A percentile compares a stretch with the other conserved stretches of the same genome.
Evolutionary conservation across 35 echinoderm and acorn worm species (phyloP).

Genomic region (Ophioderma brevispina): DNA sequence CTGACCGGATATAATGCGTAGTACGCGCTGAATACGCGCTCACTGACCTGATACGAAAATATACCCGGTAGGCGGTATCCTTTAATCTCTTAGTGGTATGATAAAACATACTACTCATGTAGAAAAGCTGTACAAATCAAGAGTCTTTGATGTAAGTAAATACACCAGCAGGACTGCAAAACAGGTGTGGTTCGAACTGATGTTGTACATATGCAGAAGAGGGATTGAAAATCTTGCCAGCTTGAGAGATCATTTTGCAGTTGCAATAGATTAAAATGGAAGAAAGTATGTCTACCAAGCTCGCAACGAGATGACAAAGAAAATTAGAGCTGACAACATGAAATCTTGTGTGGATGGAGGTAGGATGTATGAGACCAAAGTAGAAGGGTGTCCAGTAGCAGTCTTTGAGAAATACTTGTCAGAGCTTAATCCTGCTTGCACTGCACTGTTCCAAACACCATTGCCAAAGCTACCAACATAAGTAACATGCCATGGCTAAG

Average conservation of each 20-base stretch:
- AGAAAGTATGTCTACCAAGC: neutral
- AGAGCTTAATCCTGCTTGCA: neutral
- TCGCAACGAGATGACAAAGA: neutral
- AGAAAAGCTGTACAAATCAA: too few relatives aligned
- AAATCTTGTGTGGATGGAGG: neutral
- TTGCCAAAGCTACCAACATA: too few relatives aligned
- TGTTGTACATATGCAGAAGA: neutral
- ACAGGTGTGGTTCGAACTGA: neutral
- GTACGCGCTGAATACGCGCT: too few relatives aligned
- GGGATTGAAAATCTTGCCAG: neutral
- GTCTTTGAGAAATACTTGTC: neutral
- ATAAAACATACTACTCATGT: too few relatives aligned
- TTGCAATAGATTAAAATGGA: neutral
- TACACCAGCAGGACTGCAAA: neutral
- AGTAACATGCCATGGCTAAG: too few relatives aligned
- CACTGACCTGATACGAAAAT: too few relatives aligned
- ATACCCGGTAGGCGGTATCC: too few relatives aligned
- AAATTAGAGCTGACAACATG: neutral
- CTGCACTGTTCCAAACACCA: too few relatives aligned
- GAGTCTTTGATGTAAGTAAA: too few relatives aligned
- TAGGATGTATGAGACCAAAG: neutral
- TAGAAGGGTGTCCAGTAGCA: neutral
- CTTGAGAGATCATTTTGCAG: neutral
- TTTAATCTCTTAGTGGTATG: too few relatives aligned
- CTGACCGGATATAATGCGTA: too few relatives aligned